These are phyloP conservation scores for Capricornis sumatraensis DNA, from an alignment of 2,113 vertebrate species.

Conservation along the genomic window DNA sequence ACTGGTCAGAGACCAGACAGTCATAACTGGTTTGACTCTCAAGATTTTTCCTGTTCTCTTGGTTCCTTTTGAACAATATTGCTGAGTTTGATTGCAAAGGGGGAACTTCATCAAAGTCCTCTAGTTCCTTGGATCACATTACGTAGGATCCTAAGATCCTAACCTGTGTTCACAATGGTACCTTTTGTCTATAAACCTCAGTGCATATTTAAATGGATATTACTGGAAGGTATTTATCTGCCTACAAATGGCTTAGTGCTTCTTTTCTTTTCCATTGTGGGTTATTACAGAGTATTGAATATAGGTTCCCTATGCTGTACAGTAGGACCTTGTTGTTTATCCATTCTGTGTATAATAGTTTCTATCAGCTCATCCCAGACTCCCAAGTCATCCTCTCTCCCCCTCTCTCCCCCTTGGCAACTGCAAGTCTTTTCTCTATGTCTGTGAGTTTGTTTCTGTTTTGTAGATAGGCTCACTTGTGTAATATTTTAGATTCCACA, in stretches of 20 bases:
- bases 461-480: neutral
- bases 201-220: constrained; percentile 17
- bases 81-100: constrained; percentile 13
- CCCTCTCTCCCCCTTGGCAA: neutral
- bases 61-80: constrained; percentile 14
- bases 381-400: neutral
- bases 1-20: neutral
- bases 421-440: neutral
- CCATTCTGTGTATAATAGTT: neutral
- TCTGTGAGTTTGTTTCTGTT: neutral
- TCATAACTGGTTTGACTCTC: neutral
- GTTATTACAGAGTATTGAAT: neutral
- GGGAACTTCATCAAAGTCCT: constrained; percentile 58
- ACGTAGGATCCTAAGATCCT: constrained; percentile 9
- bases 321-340: neutral
- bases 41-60: neutral
- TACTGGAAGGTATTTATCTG: constrained; percentile 28
- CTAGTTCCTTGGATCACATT: constrained; percentile 48
- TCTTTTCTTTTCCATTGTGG: neutral
- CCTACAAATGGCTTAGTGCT: constrained; percentile 57
- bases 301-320: neutral
- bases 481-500: neutral
- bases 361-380: neutral
- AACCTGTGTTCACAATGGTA: constrained; percentile 53
- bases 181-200: constrained; percentile 46